phyloP scores from a whole-genome alignment of 2,888 invertebrate species.

The Cheilosia scutellata region DNA sequence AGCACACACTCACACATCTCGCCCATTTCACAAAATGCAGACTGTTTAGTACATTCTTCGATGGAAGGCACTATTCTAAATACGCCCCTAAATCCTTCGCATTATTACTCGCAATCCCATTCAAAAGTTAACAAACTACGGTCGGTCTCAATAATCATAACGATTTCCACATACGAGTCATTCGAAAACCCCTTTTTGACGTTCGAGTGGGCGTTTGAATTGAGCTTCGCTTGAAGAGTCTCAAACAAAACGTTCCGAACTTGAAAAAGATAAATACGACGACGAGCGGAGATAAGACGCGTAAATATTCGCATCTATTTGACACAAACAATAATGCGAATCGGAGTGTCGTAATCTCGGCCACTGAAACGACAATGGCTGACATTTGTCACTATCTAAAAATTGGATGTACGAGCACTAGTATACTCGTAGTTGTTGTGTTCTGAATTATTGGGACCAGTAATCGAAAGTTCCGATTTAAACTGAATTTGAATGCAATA shows the following conservation, averaged over 20 bases:
- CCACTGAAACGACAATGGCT: background rate
- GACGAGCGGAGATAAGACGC: background rate
- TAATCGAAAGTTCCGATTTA: slow-evolving; percentile 6
- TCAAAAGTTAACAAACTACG: background rate
- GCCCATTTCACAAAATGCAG: background rate
- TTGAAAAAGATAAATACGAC: background rate
- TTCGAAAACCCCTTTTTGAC: background rate
- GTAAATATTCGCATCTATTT: background rate
- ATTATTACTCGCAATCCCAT: background rate
- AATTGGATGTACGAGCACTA: background rate
- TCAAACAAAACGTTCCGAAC: background rate
- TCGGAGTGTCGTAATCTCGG: background rate
- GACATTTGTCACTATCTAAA: slow-evolving; percentile 1
- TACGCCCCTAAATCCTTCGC: background rate
- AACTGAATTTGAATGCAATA: slow-evolving; percentile 11
- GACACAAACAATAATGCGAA: background rate
- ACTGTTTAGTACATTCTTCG: background rate
- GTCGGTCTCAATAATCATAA: background rate
- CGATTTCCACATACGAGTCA: background rate
- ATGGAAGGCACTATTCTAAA: background rate
- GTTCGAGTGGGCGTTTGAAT: background rate
- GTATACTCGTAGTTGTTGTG: background rate
- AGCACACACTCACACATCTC: background rate
- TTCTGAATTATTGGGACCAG: background rate
- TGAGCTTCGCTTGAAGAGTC: background rate